Conservation (phyloP, 2,113 vertebrate species). For the Fulmarus glacialis region DNA sequence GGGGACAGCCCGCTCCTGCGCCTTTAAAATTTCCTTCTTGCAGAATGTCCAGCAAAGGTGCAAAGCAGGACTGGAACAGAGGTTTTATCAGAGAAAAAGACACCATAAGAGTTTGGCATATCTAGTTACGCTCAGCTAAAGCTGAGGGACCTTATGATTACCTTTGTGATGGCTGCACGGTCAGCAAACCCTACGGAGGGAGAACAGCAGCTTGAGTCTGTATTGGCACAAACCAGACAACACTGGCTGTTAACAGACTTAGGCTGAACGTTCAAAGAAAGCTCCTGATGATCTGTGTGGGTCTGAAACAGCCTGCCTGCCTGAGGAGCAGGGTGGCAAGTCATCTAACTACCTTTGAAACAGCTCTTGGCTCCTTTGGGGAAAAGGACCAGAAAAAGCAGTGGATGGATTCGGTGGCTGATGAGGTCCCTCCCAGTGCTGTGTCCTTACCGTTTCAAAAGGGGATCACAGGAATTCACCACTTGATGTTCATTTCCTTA, state of each 20-base stretch:
- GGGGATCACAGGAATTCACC: background rate
- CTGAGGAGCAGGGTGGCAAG: background rate
- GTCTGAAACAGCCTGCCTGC: background rate
- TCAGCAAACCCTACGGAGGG: background rate
- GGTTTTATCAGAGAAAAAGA: background rate
- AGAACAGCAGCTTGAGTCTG: background rate
- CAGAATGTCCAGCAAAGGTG: background rate
- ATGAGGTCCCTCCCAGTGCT: background rate
- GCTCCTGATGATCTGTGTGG: background rate
- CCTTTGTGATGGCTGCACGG: background rate
- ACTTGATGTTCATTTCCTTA: background rate
- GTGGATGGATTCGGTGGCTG: background rate
- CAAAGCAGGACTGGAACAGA: background rate
- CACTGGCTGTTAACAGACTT: background rate
- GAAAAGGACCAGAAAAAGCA: background rate
- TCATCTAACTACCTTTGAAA: background rate
- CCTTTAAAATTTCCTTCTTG: background rate
- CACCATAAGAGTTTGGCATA: background rate
- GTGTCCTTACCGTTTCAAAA: background rate
- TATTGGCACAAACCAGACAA: background rate
- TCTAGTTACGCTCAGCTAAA: background rate
- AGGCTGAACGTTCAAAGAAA: background rate
- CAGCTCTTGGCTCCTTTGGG: background rate
- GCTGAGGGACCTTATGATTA: background rate
- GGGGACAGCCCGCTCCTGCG: background rate